These are phyloP conservation scores for Xylophagus ater DNA, from an alignment of 2,888 invertebrate genomes.

Conservation along the genomic window DNA sequence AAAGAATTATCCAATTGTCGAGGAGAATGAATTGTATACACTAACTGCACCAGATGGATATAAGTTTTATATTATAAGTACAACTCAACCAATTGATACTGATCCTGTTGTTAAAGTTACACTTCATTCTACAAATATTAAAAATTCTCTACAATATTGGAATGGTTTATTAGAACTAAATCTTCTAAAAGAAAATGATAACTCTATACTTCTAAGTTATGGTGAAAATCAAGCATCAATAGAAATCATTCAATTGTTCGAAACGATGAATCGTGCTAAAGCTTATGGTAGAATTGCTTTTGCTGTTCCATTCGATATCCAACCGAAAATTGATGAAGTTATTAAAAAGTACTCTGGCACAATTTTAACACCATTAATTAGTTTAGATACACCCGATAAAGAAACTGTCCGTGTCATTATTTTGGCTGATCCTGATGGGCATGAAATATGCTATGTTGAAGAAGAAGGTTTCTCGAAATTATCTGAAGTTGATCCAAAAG, in stretches of 20 bases:
- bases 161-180: constrained; percentile 63
- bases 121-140: constrained; percentile 64
- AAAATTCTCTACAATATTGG: constrained; percentile 75
- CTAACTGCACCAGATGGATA: constrained; percentile 88
- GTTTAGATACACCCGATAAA: constrained; percentile 94
- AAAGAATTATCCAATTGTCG: constrained; percentile 57
- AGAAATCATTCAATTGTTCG: constrained; percentile 44
- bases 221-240: constrained; percentile 61
- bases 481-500: constrained; percentile 74
- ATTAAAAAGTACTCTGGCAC: constrained; percentile 59
- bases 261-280: constrained; percentile 65
- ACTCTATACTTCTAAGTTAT: constrained; percentile 58
- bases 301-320: constrained; percentile 66
- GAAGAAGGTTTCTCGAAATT: constrained; percentile 86
- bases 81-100: constrained; percentile 53
- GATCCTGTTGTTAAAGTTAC: constrained; percentile 75
- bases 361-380: constrained; percentile 79
- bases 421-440: constrained; percentile 90
- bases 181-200: constrained; percentile 51
- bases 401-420: constrained; percentile 94
- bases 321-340: constrained; percentile 62
- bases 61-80: constrained; percentile 67
- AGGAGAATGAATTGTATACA: constrained; percentile 48
- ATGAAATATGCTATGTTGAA: constrained; percentile 98
- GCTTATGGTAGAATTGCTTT: constrained; percentile 96